Evolutionary conservation across 1,140 invertebrate genomes (phyloP).

Genomic region (Drosophila novamexicana): DNA sequence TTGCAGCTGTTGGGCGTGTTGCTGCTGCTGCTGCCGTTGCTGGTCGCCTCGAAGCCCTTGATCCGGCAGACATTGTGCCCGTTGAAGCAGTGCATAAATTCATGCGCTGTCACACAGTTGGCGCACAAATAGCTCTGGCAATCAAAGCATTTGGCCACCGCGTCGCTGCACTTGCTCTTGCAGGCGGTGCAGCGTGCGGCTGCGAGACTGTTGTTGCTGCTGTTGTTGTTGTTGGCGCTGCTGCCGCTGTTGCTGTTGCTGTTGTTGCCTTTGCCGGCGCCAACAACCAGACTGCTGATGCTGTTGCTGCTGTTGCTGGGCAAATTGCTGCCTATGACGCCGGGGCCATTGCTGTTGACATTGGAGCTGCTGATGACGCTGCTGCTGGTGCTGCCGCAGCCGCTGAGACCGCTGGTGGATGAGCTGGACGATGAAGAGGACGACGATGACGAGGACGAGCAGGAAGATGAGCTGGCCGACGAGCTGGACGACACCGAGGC

Average conservation of each 20-base stretch:
- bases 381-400: constrained; percentile 76
- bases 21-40: constrained; percentile 14
- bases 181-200: constrained; percentile 92
- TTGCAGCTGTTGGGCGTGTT: constrained; percentile 40
- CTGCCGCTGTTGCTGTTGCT: constrained; percentile 7
- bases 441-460: constrained; percentile 67
- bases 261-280: constrained; percentile 57
- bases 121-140: constrained; percentile 97
- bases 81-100: constrained; percentile 99
- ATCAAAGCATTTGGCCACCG: constrained; percentile 96
- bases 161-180: constrained; percentile 93
- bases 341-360: constrained; percentile 58
- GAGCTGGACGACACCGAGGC: constrained; percentile 77
- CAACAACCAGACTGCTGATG: constrained; percentile 67
- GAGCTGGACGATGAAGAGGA: constrained; percentile 68
- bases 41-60: constrained; percentile 65
- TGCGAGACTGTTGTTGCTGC: constrained; percentile 24
- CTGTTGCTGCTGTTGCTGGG: constrained; percentile 36
- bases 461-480: constrained; percentile 77
- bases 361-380: constrained; percentile 67
- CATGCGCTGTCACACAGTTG: constrained; percentile 98
- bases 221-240: constrained; percentile 30
- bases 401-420: constrained; percentile 75
- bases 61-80: constrained; percentile 92
- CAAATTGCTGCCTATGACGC: constrained; percentile 78